A percentile compares a stretch with the other conserved stretches of the same genome.
phyloP scores from a whole-genome alignment of 2,113 vertebrate species.

The Epinephelus fuscoguttatus region DNA sequence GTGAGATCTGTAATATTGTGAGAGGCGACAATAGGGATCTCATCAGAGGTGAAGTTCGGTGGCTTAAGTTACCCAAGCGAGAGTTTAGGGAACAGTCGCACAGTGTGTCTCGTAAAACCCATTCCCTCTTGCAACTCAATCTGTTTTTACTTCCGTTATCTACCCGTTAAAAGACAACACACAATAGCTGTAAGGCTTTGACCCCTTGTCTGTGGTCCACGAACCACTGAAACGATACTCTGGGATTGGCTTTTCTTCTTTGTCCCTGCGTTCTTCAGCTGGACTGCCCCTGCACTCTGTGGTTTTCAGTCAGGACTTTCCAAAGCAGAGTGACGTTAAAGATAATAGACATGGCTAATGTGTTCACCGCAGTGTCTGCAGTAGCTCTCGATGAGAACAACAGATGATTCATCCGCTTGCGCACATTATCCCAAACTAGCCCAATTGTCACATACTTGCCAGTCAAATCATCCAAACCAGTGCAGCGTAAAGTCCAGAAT shows the following conservation, averaged over 20 bases:
- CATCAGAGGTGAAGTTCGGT: conserved; percentile 59
- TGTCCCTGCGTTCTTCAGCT: conserved; percentile 41
- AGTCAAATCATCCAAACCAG: conserved; percentile 44
- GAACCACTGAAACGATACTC: conserved; percentile 54
- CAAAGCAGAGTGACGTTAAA: conserved; percentile 61
- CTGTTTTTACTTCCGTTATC: conserved; percentile 69
- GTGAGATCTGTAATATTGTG: conserved; percentile 65
- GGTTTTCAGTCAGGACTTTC: conserved; percentile 62
- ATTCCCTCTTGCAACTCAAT: conserved; percentile 56
- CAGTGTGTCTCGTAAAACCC: conserved; percentile 42
- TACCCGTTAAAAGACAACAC: conserved; percentile 40
- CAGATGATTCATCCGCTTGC: conserved; percentile 58
- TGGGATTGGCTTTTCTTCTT: conserved; percentile 58
- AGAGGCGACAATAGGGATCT: conserved; percentile 65
- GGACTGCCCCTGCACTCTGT: conserved; percentile 35
- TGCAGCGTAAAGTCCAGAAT: conserved; percentile 31
- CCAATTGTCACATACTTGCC: conserved; percentile 50
- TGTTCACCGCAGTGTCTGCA: conserved; percentile 62
- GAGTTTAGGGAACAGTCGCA: conserved; percentile 53
- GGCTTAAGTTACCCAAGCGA: conserved; percentile 70
- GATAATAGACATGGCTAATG: conserved; percentile 55
- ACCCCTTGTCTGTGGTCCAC: conserved; percentile 50
- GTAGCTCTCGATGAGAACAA: conserved; percentile 63
- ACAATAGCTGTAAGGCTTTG: conserved; percentile 64
- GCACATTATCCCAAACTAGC: conserved; percentile 40